These are phyloP conservation scores for Mus spicilegus DNA, from an alignment of 2,113 vertebrate species.

Conservation along the genomic window DNA sequence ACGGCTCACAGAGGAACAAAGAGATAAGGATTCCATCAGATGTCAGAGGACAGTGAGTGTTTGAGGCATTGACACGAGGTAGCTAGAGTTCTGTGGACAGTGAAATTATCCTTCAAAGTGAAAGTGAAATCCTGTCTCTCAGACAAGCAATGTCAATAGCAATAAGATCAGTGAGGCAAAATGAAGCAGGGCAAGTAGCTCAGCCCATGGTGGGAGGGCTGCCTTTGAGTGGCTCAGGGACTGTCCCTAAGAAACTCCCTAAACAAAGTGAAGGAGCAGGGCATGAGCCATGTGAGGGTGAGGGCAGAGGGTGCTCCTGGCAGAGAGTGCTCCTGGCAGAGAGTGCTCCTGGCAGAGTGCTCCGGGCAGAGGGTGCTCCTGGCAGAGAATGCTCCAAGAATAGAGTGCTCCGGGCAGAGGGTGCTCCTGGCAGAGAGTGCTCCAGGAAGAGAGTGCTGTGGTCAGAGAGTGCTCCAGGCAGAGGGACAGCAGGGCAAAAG, in stretches of 20 bases:
- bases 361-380: not conserved
- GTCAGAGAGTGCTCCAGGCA: not conserved
- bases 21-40: not conserved
- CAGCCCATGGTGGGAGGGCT: not conserved
- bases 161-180: not conserved
- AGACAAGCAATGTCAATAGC: not conserved
- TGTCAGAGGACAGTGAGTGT: not conserved
- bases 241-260: not conserved
- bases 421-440: too few species aligned
- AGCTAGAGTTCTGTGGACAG: not conserved
- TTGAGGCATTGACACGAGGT: not conserved
- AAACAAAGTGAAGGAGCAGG: not conserved
- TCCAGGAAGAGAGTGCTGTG: not conserved
- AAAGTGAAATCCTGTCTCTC: not conserved
- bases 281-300: not conserved
- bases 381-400: not conserved
- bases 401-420: not conserved
- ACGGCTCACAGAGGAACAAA: not conserved
- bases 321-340: not conserved
- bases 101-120: slow-evolving; percentile 14
- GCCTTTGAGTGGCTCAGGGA: not conserved
- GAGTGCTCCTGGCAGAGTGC: too few species aligned
- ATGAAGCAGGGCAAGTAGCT: not conserved
- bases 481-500: not conserved
- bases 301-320: not conserved